Evolutionary conservation across 2,888 invertebrate genomes (phyloP).

Genomic region (Blastobasis adustella): DNA sequence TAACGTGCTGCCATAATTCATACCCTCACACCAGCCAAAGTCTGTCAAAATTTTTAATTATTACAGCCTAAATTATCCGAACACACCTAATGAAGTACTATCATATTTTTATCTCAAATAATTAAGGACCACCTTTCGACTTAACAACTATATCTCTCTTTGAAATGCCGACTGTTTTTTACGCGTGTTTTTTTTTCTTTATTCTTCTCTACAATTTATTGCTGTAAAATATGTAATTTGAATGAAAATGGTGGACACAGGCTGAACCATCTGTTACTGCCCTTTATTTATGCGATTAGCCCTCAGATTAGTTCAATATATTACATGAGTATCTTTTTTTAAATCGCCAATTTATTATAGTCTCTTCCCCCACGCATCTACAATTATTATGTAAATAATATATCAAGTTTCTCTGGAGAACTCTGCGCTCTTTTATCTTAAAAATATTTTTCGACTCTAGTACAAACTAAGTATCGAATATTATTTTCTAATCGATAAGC

Average conservation of each 20-base stretch:
- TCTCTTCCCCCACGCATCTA: no score
- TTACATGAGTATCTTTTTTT: conserved; percentile 33
- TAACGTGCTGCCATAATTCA: conserved; percentile 27
- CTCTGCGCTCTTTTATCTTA: no score
- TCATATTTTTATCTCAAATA: conserved; percentile 61
- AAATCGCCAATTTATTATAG: conserved; percentile 60
- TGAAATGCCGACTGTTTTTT: conserved; percentile 45
- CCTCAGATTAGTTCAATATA: conserved; percentile 34
- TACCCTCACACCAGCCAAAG: conserved; percentile 31
- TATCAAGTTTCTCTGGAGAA: no score
- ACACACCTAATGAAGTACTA: conserved; percentile 56
- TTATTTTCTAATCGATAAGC: no score
- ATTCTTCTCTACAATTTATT: conserved; percentile 55
- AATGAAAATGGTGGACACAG: conserved; percentile 42
- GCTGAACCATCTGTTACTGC: conserved; percentile 58
- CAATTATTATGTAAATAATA: no score
- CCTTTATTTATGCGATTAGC: conserved; percentile 64
- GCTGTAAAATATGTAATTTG: conserved; percentile 56
- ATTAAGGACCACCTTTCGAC: conserved; percentile 60
- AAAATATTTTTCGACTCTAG: no score
- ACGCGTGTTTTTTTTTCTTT: conserved; percentile 26
- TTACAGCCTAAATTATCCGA: conserved; percentile 37
- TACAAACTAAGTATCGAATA: no score
- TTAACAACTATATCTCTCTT: conserved; percentile 58
- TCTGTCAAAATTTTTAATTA: conserved; percentile 44